Evolutionary conservation across 2,888 invertebrate species (phyloP).

Genomic region (Pyrochroa serraticornis): DNA sequence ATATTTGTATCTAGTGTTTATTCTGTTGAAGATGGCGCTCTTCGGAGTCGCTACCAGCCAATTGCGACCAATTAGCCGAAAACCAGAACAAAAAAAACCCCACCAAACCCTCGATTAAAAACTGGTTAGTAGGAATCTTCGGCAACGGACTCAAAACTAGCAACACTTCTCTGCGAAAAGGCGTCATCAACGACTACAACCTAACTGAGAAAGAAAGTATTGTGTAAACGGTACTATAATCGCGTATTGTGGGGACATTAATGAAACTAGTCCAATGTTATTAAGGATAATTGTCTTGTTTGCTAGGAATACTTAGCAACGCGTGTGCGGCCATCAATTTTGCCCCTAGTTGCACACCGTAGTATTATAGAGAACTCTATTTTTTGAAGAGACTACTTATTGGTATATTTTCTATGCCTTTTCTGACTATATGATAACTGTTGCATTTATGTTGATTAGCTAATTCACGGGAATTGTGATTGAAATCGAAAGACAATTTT

Average conservation of each 20-base stretch:
- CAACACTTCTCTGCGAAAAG: conserved; percentile 64
- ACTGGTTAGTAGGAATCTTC: conserved; percentile 78
- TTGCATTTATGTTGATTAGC: conserved; percentile 21
- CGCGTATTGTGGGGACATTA: conserved; percentile 1
- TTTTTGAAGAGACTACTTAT: conserved; percentile 20
- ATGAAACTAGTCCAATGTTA: conserved; percentile 14
- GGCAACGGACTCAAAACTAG: conserved; percentile 74
- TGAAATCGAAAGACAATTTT: no score
- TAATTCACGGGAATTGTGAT: no score
- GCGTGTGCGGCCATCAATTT: neutral
- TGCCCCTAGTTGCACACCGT: conserved; percentile 10
- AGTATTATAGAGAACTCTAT: conserved; percentile 3
- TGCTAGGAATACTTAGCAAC: no score
- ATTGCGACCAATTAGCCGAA: conserved; percentile 47
- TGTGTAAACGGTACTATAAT: conserved; percentile 52
- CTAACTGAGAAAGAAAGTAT: conserved; percentile 66
- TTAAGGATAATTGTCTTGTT: no score
- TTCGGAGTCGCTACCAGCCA: conserved; percentile 69
- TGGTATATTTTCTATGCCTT: conserved; percentile 17
- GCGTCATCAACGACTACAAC: conserved; percentile 61
- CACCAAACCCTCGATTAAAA: conserved; percentile 69
- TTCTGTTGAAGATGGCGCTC: conserved; percentile 70
- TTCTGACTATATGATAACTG: conserved; percentile 13
- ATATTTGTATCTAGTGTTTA: neutral
- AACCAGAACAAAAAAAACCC: conserved; percentile 65